Percentiles rank a stretch among this genome's conserved stretches.
phyloP scores from a whole-genome alignment of 2,888 invertebrate genomes.

The Pheosia gnoma region DNA sequence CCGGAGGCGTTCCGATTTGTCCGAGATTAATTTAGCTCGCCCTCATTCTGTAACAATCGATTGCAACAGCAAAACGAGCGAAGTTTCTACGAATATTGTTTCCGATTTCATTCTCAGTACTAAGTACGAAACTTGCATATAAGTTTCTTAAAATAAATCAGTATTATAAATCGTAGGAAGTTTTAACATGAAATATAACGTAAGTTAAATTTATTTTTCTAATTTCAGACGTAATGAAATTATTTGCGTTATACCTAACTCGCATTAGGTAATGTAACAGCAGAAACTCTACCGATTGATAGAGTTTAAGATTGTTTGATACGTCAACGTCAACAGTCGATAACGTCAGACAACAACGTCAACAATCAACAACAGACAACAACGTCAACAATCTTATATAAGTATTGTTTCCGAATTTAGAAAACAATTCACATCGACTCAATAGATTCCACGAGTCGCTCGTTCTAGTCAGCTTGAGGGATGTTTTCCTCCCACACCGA shows the following conservation, averaged over 20 bases:
- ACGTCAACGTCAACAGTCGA: too few species aligned
- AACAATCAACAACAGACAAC: too few species aligned
- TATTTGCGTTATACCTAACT: not conserved
- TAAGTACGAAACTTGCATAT: not conserved
- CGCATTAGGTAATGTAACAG: not conserved
- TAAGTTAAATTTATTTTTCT: not conserved
- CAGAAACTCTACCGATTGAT: not conserved
- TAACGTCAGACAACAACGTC: too few species aligned
- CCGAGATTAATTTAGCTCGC: constrained; percentile 75
- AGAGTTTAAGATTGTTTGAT: not conserved
- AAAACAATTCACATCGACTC: too few species aligned
- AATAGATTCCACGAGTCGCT: too few species aligned
- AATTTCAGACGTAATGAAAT: not conserved
- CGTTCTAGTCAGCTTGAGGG: too few species aligned
- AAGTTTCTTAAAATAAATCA: not conserved
- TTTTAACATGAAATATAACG: not conserved
- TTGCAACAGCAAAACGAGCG: constrained; percentile 14
- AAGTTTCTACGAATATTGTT: constrained; percentile 2
- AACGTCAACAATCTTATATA: too few species aligned
- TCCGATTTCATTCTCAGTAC: not conserved
- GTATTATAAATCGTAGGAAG: not conserved
- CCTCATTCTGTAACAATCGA: constrained; percentile 46
- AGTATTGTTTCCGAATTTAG: too few species aligned
- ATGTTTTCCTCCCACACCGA: too few species aligned
- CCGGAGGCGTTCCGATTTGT: constrained; percentile 74